phyloP scores from a whole-genome alignment of 2,113 vertebrate genomes.

The Heloderma charlesbogerti region DNA sequence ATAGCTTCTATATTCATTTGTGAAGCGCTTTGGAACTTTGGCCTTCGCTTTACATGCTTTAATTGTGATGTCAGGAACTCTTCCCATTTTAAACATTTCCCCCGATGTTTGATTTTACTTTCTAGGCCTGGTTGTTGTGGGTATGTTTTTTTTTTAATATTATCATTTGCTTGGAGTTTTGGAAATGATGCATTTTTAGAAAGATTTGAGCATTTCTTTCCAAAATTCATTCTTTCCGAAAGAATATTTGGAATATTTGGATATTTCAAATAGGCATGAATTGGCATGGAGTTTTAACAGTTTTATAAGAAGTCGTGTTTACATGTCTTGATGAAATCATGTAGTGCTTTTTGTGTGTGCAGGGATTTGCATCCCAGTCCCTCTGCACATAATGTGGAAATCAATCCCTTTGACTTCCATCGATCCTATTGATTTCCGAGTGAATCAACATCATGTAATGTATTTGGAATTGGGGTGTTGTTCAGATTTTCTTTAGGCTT shows the following conservation, averaged over 20 bases:
- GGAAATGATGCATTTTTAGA: background rate
- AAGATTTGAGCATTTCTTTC: background rate
- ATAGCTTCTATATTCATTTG: constrained; percentile 49
- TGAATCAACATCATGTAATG: background rate
- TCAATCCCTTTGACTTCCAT: background rate
- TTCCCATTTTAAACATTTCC: background rate
- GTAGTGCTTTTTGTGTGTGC: background rate
- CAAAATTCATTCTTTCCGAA: too few species aligned
- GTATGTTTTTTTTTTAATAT: background rate
- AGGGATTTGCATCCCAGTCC: background rate
- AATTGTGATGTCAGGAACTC: constrained; percentile 37
- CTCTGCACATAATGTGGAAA: background rate
- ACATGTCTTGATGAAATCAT: background rate
- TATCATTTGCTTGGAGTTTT: background rate
- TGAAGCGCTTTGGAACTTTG: constrained; percentile 47
- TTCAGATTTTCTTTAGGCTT: background rate
- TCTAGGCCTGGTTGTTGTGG: background rate
- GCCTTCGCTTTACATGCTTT: constrained; percentile 19
- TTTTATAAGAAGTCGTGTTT: background rate
- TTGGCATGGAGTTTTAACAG: background rate
- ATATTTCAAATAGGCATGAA: background rate
- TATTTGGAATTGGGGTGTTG: background rate
- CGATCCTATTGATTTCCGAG: background rate
- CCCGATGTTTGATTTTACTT: background rate
- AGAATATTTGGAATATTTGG: too few species aligned